Percentiles rank a stretch among this genome's conserved stretches.
These are phyloP conservation scores for Julus scanicus DNA, from an alignment of 2,888 invertebrate genomes.

Conservation along the genomic window DNA sequence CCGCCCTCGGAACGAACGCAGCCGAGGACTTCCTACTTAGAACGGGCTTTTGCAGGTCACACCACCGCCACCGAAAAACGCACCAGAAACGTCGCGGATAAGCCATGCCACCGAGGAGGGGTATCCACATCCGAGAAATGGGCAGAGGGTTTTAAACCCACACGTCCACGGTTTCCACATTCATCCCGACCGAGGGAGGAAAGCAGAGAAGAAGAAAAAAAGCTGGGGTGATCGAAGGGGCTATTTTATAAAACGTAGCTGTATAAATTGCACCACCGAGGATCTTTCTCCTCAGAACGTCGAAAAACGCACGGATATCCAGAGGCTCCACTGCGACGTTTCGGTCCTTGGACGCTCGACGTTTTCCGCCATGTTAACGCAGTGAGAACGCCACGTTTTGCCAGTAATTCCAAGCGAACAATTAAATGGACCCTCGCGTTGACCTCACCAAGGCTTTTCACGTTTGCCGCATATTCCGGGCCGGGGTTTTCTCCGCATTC, in stretches of 20 bases:
- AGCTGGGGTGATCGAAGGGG: neutral
- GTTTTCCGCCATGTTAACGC: neutral
- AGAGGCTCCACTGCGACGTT: neutral
- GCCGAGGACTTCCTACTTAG: neutral
- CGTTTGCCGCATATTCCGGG: slow-evolving; percentile 37
- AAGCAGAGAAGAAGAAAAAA: neutral
- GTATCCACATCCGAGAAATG: neutral
- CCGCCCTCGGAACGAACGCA: slow-evolving; percentile 24
- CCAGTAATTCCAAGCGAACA: neutral
- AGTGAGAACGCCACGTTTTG: neutral
- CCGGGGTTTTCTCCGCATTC: slow-evolving; percentile 18
- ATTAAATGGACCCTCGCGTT: neutral
- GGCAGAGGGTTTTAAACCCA: neutral
- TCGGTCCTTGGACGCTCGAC: neutral
- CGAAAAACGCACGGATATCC: neutral
- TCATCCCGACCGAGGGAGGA: neutral
- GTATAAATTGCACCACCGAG: too few species aligned
- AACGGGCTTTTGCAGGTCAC: neutral
- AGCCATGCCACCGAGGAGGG: neutral
- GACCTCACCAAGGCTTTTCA: neutral
- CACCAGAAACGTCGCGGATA: neutral
- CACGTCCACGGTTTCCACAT: neutral
- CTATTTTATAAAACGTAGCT: neutral
- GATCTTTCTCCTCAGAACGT: neutral
- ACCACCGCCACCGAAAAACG: neutral